A percentile compares a stretch with the other conserved stretches of the same genome.
Conservation (phyloP, 2,888 invertebrate genomes). For the Hesperia comma region DNA sequence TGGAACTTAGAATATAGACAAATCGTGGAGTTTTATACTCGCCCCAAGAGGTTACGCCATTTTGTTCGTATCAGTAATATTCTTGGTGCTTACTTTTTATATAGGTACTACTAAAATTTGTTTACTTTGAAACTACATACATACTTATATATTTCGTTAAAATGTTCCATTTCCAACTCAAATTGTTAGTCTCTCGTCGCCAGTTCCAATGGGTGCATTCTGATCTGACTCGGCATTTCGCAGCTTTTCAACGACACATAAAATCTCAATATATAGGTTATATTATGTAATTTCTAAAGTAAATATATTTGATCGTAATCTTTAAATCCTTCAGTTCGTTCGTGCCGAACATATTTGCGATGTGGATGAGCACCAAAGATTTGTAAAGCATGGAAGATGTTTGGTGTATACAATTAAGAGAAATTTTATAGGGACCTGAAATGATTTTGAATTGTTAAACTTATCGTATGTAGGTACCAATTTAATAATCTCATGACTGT, state of each 20-base stretch:
- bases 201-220: slow-evolving; percentile 58
- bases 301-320: slow-evolving; percentile 78
- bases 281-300: slow-evolving; percentile 68
- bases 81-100: slow-evolving; percentile 27
- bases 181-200: slow-evolving; percentile 1
- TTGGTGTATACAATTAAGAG: slow-evolving; percentile 82
- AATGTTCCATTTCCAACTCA: background rate
- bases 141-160: slow-evolving; percentile 37
- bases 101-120: slow-evolving; percentile 18
- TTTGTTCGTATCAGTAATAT: slow-evolving; percentile 10
- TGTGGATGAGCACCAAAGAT: slow-evolving; percentile 83
- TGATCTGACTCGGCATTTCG: slow-evolving; percentile 73
- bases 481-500: slow-evolving; percentile 80
- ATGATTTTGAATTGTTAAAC: slow-evolving; percentile 77
- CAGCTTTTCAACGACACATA: slow-evolving; percentile 78
- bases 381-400: slow-evolving; percentile 75
- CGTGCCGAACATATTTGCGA: slow-evolving; percentile 74
- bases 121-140: slow-evolving; percentile 28
- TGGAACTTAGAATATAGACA: slow-evolving; percentile 68
- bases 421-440: slow-evolving; percentile 82
- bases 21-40: slow-evolving; percentile 49
- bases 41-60: slow-evolving; percentile 29
- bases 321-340: slow-evolving; percentile 67
- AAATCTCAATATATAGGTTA: slow-evolving; percentile 80
- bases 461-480: slow-evolving; percentile 80